Conservation (phyloP, 1,140 invertebrate species). For the Drosophila aff. region DNA sequence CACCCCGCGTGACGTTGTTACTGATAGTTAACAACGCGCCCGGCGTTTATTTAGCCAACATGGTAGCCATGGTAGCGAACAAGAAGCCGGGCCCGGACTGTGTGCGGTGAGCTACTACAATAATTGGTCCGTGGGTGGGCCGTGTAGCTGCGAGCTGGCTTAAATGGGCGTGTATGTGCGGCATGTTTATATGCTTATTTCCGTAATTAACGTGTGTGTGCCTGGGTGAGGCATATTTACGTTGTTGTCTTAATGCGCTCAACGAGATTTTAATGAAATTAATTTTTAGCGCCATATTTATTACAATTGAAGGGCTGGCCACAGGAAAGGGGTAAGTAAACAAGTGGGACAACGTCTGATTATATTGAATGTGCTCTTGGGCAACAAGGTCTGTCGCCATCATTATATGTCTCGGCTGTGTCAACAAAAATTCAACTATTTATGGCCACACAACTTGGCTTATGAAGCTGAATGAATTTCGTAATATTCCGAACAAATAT, state of each 20-base stretch:
- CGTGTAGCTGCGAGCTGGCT: slow-evolving; percentile 15
- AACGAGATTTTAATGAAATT: slow-evolving; percentile 71
- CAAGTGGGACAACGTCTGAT: slow-evolving; percentile 18
- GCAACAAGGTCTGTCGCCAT: neutral
- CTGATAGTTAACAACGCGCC: slow-evolving; percentile 51
- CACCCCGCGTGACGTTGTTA: slow-evolving; percentile 22
- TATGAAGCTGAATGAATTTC: slow-evolving; percentile 18
- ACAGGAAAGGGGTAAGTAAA: neutral
- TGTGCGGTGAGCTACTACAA: slow-evolving; percentile 52
- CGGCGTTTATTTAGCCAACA: slow-evolving; percentile 69
- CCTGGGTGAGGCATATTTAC: slow-evolving; percentile 28
- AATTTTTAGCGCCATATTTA: slow-evolving; percentile 57
- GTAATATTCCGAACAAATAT: slow-evolving; percentile 37
- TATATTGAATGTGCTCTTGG: slow-evolving; percentile 29
- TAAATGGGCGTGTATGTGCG: slow-evolving; percentile 25
- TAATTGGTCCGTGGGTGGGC: slow-evolving; percentile 59
- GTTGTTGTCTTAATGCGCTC: slow-evolving; percentile 30
- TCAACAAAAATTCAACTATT: neutral
- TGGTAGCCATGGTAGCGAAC: slow-evolving; percentile 27
- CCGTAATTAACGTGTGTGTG: slow-evolving; percentile 46
- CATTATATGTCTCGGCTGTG: neutral
- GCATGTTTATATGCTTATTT: slow-evolving; percentile 46
- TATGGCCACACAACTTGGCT: neutral
- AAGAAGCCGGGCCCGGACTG: slow-evolving; percentile 8
- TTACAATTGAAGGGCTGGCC: slow-evolving; percentile 8